Base-by-base conservation (phyloP, 92 coral and sea anemone genomes). In the Porites evermanni region DNA sequence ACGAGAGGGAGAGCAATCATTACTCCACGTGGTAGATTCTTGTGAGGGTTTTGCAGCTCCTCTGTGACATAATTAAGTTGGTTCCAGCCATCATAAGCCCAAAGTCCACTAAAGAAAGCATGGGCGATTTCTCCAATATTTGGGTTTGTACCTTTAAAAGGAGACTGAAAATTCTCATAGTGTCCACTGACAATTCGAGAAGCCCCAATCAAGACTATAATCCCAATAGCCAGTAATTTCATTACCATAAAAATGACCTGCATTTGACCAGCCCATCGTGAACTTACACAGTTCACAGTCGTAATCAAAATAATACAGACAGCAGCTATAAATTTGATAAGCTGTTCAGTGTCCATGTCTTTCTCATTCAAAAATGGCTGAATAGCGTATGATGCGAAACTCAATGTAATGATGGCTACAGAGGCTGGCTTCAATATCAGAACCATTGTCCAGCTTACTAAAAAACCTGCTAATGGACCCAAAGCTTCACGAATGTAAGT, bases 81-180 rank as follows among this genome's bases (percentile, higher is more conserved):
- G 80, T 93, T 95, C 98, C 98, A 95, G 26, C 98, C 98, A 88
- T 95, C 96, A 76, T 93, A 95, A 7, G 98, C 98, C 96, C 96
- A 95, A 38, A 95, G 72, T 6, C 94, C 98, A 86, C 92, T 95
- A 19, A 86, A 95, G 64, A 95, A 95, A 13, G 96, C 98, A 79
- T 88, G 96, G 6, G 94, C 94, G 32, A 94, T 88, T 83, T 90
- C 89, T 63, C 95, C 98, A 23, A 85, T 84, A 70, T 89, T 88
- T 6, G 77, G 85, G 52, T 85, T 88, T 44, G 98, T 92, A 20
- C 94, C 94, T 84, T 90, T 88, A 44, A 94, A 94, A n/a, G 93
- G 89, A 32, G 84, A 70, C 58, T 79, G 79, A 72, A 94, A 93
- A 76, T 88, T 91, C 38, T 88, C 86, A 9, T 93, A 90, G 44